Base-by-base conservation (phyloP, 2,888 invertebrate genomes). In the Tenthredo mesomela region DNA sequence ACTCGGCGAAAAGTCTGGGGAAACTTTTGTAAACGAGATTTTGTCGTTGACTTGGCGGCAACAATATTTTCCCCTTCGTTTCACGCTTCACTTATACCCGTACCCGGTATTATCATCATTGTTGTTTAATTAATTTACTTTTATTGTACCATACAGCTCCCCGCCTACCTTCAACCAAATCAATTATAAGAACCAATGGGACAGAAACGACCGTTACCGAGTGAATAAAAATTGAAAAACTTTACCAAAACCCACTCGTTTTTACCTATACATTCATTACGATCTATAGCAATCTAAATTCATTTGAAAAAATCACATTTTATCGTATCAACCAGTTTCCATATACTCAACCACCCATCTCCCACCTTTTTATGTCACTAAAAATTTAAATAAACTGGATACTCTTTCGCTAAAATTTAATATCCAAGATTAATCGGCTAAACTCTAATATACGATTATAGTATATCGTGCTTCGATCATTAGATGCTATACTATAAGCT, bases 1-100 rank as follows among this genome's bases (percentile, higher is more conserved):
- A 50, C n/a, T 33, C 37, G 77, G 78, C 37, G 80, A n/a, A 80
- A 80, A 80, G 80, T 80, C 58, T 77, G 21, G 58, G 40, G 21
- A 80, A 80, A 61, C 80, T 80, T 80, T 80, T 80, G 40, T 58
- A 40, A 80, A 80, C 80, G 80, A 80, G 58, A 80, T 80, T 80
- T 80, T 58, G 80, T 80, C 80, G 58, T 80, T 40, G 80, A 61
- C 80, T 80, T 21, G 40, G 80, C 21, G 77, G 58, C 80, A 80
- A 80, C 58, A 80, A 80, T 80, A 80, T 80, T 80, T 80, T 80
- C 37, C 80, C 61, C 37, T 80, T 61, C 37, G 37, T 61, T 40
- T 80, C 40, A 21, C 40, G 80, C 61, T 80, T 40, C 40, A 61
- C 12, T 80, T 61, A 21, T 21, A 40, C 40, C n/a, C 21, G 21